Evolutionary conservation across 2,888 invertebrate genomes (phyloP), one percentile per base, ranked within the genome.

Genomic region (Lomographa bimaculata): DNA sequence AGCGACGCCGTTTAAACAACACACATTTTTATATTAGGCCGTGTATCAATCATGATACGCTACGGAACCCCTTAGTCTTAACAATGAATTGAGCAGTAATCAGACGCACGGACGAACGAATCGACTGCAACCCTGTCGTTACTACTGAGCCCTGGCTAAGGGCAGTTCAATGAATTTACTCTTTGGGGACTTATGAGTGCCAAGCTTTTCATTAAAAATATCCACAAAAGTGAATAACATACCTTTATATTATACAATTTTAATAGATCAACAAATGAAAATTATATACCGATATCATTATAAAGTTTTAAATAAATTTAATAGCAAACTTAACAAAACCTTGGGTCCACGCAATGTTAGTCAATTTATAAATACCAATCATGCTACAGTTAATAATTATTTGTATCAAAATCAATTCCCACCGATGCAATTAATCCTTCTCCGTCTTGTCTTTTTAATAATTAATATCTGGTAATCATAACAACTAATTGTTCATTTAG

Each of bases 51-150:
- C 65, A 71, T 75, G 74, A 66, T 66, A 67, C 67, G 64, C 73
- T 73, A 71, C 60, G 64, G 67, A 69, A 69, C 66, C 68, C 49
- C 60, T 69, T 75, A 81, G 62, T 72, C 75, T 80, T 82, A 80
- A 71, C 66, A 75, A 50, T 80, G 75, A 83, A 83, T 86, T 86
- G 85, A 85, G 84, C 85, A 84, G 78, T 77, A 73, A 71, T 71
- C 68, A 65, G 79, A 79, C 79, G 81, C 79, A 81, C 79, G 85
- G 82, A 84, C 79, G 82, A 79, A 81, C 83, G 79, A 75, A 83
- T 79, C 77, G 71, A 80, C 79, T 72, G 72, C 71, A 75, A 79
- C 83, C 80, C 82, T 81, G 84, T 77, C 69, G 64, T 76, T 68
- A 68, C 80, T 84, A 83, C 80, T 69, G 77, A 79, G 73, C 66